Conservation (phyloP, 2,113 vertebrate genomes). For the Catharus bicknelli region DNA sequence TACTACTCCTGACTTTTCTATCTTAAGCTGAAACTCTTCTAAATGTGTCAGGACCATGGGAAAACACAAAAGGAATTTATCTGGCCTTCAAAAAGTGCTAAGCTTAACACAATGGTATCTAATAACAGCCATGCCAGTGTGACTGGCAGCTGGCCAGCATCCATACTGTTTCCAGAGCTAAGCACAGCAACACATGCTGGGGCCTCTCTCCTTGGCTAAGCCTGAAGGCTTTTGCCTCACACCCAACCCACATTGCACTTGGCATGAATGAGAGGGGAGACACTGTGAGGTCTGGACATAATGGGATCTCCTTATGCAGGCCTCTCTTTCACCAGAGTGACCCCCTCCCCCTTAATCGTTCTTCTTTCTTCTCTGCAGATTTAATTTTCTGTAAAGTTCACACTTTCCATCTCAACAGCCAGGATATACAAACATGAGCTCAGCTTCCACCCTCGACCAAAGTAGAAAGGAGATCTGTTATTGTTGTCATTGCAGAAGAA, state of each 20-base stretch:
- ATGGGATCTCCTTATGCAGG: constrained; percentile 79
- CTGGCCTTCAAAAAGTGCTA: constrained; percentile 51
- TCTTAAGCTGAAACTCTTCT: background rate
- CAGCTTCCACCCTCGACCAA: constrained; percentile 67
- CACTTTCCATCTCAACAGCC: constrained; percentile 76
- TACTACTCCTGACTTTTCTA: background rate
- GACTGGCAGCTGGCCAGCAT: constrained; percentile 38
- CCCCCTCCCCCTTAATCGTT: background rate
- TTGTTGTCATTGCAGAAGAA: background rate
- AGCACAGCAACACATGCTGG: constrained; percentile 49
- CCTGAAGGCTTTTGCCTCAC: constrained; percentile 42
- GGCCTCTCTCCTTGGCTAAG: constrained; percentile 53
- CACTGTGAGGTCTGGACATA: constrained; percentile 70
- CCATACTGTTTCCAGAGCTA: background rate
- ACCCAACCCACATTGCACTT: constrained; percentile 39
- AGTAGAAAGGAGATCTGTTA: constrained; percentile 43
- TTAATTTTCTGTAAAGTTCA: constrained; percentile 74
- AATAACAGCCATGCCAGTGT: constrained; percentile 53
- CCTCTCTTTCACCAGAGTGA: constrained; percentile 55
- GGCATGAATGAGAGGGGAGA: constrained; percentile 56
- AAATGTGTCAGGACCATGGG: constrained; percentile 16
- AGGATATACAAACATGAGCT: constrained; percentile 73
- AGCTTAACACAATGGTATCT: constrained; percentile 57
- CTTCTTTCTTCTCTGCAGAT: constrained; percentile 56
- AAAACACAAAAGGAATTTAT: constrained; percentile 56